phyloP scores from a whole-genome alignment of 2,888 invertebrate species.

The Leptinotarsa peninsularis region DNA sequence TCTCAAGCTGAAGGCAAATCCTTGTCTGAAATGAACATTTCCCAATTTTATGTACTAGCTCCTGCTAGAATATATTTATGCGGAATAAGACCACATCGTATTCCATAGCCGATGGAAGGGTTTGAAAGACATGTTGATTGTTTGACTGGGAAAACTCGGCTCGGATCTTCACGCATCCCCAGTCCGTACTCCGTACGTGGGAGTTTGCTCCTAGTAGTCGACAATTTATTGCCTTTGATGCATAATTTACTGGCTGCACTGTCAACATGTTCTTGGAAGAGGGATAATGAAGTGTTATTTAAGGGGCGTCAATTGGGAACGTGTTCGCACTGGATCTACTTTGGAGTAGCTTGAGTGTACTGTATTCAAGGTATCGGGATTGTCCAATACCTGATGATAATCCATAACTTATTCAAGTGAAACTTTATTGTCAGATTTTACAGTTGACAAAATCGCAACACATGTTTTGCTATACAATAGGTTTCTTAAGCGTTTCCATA shows the following conservation, averaged over 20 bases:
- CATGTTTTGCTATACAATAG: too few relatives aligned
- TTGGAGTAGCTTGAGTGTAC: not conserved
- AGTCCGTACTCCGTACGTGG: constrained; percentile 17
- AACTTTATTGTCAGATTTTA: too few relatives aligned
- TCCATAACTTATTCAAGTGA: not conserved
- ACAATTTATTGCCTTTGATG: constrained; percentile 26
- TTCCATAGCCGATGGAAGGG: not conserved
- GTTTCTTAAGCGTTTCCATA: too few relatives aligned
- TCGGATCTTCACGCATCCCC: constrained; percentile 33
- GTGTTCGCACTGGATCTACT: not conserved
- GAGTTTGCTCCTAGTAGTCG: constrained; percentile 5
- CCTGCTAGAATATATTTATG: not conserved
- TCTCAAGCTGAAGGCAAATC: not conserved
- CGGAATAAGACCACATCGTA: not conserved
- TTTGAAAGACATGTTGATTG: constrained; percentile 27
- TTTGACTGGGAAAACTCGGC: constrained; percentile 30
- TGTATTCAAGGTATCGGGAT: not conserved
- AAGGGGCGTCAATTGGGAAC: not conserved
- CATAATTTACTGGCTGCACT: constrained; percentile 17
- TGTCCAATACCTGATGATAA: not conserved
- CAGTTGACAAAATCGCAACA: too few relatives aligned
- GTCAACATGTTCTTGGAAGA: not conserved
- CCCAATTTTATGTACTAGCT: not conserved
- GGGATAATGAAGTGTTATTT: not conserved
- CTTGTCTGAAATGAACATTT: not conserved